These are phyloP conservation scores for Hippopotamyrus pictus DNA, from an alignment of 2,797 vertebrate genomes.

Conservation along the genomic window DNA sequence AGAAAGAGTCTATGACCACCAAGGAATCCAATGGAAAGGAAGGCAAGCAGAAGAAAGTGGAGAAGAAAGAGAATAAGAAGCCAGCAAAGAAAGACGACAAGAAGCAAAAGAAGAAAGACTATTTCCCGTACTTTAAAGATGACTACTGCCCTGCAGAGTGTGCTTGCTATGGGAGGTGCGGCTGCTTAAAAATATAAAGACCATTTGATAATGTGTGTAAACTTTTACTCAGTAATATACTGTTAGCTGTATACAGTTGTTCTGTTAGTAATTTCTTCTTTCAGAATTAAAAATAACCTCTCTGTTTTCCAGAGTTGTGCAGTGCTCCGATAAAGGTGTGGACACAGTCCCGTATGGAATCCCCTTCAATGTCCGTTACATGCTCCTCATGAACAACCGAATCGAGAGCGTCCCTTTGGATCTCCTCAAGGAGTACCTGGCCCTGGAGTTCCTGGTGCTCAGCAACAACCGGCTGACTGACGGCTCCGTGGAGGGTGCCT, in stretches of 20 bases:
- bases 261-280: background rate
- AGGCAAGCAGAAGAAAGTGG: constrained; percentile 40
- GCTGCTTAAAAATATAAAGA: background rate
- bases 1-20: constrained; percentile 20
- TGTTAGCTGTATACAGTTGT: background rate
- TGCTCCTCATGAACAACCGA: constrained; percentile 62
- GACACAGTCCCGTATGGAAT: constrained; percentile 55
- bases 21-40: constrained; percentile 27
- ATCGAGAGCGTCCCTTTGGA: constrained; percentile 51
- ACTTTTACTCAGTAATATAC: background rate
- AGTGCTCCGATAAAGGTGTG: constrained; percentile 62
- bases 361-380: constrained; percentile 53
- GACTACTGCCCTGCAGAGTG: constrained; percentile 53
- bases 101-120: background rate
- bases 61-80: constrained; percentile 34
- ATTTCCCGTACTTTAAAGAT: constrained; percentile 54
- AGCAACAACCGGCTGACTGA: constrained; percentile 58
- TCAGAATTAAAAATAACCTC: background rate
- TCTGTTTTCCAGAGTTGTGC: constrained; percentile 53
- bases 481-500: constrained; percentile 44
- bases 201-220: background rate
- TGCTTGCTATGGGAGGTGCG: constrained; percentile 56
- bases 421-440: constrained; percentile 49
- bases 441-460: constrained; percentile 55
- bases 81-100: constrained; percentile 21